Conservation (phyloP, 2,888 invertebrate species). For the Teleogryllus oceanicus region DNA sequence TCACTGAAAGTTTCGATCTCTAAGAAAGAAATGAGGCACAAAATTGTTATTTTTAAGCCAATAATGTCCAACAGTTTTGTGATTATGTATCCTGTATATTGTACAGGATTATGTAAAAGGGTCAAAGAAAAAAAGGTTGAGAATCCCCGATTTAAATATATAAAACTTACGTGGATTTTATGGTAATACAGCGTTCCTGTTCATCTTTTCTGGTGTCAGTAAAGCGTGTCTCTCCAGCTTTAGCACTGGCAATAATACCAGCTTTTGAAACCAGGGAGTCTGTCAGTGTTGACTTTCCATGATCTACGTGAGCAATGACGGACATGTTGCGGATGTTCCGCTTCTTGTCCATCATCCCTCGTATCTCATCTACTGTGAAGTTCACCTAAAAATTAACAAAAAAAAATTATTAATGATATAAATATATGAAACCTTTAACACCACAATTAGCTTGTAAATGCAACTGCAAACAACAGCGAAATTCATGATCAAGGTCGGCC, state of each 20-base stretch:
- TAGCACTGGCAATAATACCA: slow-evolving; percentile 98
- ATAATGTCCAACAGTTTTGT: no score
- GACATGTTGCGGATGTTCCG: slow-evolving; percentile 99
- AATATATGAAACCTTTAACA: no score
- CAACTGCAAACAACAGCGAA: no score
- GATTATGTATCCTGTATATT: no score
- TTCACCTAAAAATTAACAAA: slow-evolving; percentile 74
- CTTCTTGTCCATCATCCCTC: slow-evolving; percentile 99
- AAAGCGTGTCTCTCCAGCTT: slow-evolving; percentile 98
- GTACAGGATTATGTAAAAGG: no score
- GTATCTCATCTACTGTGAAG: slow-evolving; percentile 99
- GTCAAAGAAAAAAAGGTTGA: no score
- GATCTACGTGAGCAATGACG: slow-evolving; percentile 99
- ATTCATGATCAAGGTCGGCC: no score
- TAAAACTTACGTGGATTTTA: slow-evolving; percentile 93
- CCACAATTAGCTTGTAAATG: no score
- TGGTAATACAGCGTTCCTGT: slow-evolving; percentile 99
- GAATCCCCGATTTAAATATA: neutral
- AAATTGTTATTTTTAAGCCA: no score
- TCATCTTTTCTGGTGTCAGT: slow-evolving; percentile 99
- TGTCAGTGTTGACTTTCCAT: slow-evolving; percentile 98
- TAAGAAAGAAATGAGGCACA: no score
- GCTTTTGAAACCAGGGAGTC: slow-evolving; percentile 99
- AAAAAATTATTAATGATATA: no score
- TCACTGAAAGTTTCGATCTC: no score